phyloP scores from a whole-genome alignment of 2,113 vertebrate genomes.

The Nicator chloris region DNA sequence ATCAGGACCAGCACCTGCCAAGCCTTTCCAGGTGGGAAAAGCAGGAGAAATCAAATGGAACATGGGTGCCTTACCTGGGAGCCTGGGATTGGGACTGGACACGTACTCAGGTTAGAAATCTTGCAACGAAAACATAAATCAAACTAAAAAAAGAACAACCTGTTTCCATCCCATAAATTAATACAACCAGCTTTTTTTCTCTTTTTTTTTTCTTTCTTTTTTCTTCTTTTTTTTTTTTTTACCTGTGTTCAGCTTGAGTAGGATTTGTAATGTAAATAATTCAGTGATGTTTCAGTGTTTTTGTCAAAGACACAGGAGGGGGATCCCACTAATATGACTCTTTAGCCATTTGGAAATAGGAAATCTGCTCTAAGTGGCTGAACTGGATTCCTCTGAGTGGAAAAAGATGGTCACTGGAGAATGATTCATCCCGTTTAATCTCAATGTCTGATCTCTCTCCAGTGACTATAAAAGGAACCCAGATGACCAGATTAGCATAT shows the following conservation, averaged over 20 bases:
- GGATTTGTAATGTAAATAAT: not conserved
- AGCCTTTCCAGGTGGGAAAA: not conserved
- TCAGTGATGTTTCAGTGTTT: not conserved
- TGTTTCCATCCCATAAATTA: not conserved
- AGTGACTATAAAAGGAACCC: conserved; percentile 56
- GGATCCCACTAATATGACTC: not conserved
- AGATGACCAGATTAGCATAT: conserved; percentile 36
- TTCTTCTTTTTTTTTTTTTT: no score
- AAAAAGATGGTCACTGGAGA: conserved; percentile 26
- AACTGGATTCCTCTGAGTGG: not conserved
- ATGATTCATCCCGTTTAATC: conserved; percentile 41
- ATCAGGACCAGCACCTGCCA: not conserved
- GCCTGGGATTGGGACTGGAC: not conserved
- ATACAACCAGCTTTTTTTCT: not conserved
- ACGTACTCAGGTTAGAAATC: not conserved
- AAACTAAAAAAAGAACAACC: not conserved
- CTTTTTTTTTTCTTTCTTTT: no score
- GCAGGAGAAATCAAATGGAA: not conserved
- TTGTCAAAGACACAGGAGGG: not conserved
- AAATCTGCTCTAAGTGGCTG: not conserved
- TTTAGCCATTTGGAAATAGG: not conserved
- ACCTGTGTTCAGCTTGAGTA: not conserved
- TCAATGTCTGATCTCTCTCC: conserved; percentile 4
- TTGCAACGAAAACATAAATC: not conserved
- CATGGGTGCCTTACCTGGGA: not conserved